A percentile compares a stretch with the other conserved stretches of the same genome.
phyloP scores from a whole-genome alignment of 2,113 vertebrate species.

The Willisornis vidua region DNA sequence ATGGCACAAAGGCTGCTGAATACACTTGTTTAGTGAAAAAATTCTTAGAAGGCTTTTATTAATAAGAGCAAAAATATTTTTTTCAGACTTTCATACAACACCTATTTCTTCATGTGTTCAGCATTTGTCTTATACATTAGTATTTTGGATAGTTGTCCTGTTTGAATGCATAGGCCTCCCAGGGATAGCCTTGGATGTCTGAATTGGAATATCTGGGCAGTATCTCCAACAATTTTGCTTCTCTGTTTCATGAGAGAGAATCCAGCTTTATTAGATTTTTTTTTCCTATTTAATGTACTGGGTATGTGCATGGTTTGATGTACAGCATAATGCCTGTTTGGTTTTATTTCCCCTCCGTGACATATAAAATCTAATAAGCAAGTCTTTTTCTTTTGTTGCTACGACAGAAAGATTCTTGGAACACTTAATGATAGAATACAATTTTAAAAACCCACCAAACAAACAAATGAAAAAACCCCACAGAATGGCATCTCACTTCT shows the following conservation, averaged over 20 bases:
- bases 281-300: conserved; percentile 27
- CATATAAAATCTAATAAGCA: conserved; percentile 62
- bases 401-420: conserved; percentile 49
- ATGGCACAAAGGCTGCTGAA: background rate
- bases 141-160: background rate
- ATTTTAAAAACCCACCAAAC: background rate
- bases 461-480: background rate
- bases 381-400: conserved; percentile 45
- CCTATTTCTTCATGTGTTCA: background rate
- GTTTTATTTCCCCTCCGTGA: conserved; percentile 61
- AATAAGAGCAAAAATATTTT: background rate
- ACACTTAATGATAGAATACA: conserved; percentile 40
- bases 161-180: conserved; percentile 20
- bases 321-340: conserved; percentile 35
- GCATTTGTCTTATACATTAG: background rate
- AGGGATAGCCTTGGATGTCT: conserved; percentile 4
- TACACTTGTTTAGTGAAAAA: background rate
- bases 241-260: conserved; percentile 56
- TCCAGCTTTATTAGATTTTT: conserved; percentile 56
- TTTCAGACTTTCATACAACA: background rate
- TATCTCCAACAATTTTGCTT: conserved; percentile 43
- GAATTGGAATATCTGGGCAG: conserved; percentile 41
- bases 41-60: background rate
- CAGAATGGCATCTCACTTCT: conserved; percentile 42
- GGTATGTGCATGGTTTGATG: conserved; percentile 53